phyloP scores from a whole-genome alignment of 2,113 vertebrate genomes.

The Oplegnathus fasciatus region DNA sequence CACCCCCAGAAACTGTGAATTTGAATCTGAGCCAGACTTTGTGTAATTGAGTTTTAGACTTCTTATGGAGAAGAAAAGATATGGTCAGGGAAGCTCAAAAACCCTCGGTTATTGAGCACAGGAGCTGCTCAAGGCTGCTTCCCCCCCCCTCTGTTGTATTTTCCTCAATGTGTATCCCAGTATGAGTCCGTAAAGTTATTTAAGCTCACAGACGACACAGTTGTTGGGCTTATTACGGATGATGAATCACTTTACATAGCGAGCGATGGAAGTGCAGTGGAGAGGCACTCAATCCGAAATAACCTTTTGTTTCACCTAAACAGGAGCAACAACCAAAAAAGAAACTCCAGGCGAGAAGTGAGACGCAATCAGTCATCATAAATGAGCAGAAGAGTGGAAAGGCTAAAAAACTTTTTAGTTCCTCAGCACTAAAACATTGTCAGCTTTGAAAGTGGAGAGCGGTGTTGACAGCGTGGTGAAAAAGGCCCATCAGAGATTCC shows the following conservation, averaged over 20 bases:
- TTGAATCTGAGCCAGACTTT: conserved; percentile 6
- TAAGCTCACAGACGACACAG: conserved; percentile 23
- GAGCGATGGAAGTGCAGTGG: conserved; percentile 20
- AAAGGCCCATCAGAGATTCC: conserved; percentile 71
- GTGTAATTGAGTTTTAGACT: conserved; percentile 35
- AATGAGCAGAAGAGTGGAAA: conserved; percentile 65
- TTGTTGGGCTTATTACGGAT: conserved; percentile 57
- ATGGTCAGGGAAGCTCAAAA: conserved; percentile 12
- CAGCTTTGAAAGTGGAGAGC: conserved; percentile 52
- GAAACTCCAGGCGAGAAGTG: conserved; percentile 47
- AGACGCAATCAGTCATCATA: conserved; percentile 62
- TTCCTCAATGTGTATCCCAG: conserved; percentile 12
- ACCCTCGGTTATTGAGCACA: conserved; percentile 29
- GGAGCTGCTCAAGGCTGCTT: conserved; percentile 6
- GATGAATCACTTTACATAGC: conserved; percentile 67
- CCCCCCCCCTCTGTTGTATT: neutral
- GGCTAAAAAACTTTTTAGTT: conserved; percentile 52
- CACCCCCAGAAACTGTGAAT: conserved; percentile 15
- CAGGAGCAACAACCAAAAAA: conserved; percentile 12
- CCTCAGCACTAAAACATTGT: conserved; percentile 63
- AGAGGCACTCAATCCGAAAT: conserved; percentile 41
- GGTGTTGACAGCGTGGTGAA: conserved; percentile 54
- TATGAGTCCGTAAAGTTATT: conserved; percentile 31
- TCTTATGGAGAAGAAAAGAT: conserved; percentile 33
- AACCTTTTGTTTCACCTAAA: conserved; percentile 66